Conservation (phyloP, 2,888 invertebrate species). For the Drosophila leonis region DNA sequence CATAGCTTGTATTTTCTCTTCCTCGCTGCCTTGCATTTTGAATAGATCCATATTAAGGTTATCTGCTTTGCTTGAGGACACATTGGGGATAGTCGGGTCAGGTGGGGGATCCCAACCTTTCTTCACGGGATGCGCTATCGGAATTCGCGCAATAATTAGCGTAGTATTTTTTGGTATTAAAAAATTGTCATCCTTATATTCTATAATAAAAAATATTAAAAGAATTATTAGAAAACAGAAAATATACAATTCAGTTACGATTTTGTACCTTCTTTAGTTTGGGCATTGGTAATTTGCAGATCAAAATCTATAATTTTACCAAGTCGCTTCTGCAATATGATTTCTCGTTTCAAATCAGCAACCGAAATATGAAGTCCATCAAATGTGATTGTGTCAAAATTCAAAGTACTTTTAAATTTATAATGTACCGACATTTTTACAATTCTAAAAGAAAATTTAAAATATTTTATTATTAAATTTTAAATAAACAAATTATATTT, state of each 20-base stretch:
- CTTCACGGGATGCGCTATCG: conserved; percentile 92
- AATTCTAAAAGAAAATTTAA: conserved; percentile 16
- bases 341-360: conserved; percentile 96
- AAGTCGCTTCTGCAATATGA: conserved; percentile 97
- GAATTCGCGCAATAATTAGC: conserved; percentile 96
- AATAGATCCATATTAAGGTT: conserved; percentile 92
- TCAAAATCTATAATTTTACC: conserved; percentile 98
- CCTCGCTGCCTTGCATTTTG: conserved; percentile 96
- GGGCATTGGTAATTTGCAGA: conserved; percentile 97
- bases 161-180: conserved; percentile 99
- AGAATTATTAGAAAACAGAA: background rate
- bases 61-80: conserved; percentile 83
- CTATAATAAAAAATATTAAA: conserved; percentile 86
- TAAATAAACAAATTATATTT: no score
- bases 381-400: conserved; percentile 98
- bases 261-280: conserved; percentile 95
- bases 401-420: conserved; percentile 98
- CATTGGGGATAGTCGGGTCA: conserved; percentile 74
- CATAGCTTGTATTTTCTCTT: conserved; percentile 99
- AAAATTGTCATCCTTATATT: conserved; percentile 95
- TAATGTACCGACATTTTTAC: conserved; percentile 97
- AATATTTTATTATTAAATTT: no score
- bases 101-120: conserved; percentile 89
- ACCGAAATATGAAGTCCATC: conserved; percentile 98
- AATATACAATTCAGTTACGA: background rate